phyloP scores from a whole-genome alignment of 2,888 invertebrate species.

The Conomelus anceps region DNA sequence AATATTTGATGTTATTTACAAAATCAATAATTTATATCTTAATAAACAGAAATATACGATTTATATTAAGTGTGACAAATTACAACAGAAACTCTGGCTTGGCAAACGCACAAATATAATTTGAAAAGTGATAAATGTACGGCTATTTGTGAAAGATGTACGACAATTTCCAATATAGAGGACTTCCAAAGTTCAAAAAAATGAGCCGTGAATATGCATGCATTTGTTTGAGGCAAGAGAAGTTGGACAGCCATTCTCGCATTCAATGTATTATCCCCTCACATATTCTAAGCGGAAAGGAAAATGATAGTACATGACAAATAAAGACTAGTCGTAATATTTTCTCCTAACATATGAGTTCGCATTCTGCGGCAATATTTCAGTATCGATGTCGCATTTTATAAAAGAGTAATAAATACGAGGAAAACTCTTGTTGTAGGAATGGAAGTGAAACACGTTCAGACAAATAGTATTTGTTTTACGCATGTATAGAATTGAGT shows the following conservation, averaged over 20 bases:
- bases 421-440: not conserved
- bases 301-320: not conserved
- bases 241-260: not conserved
- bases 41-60: too few species aligned
- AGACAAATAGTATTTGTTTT: not conserved
- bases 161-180: not conserved
- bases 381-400: not conserved
- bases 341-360: not conserved
- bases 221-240: not conserved
- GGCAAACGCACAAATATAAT: too few species aligned
- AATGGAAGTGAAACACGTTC: not conserved
- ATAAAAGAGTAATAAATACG: not conserved
- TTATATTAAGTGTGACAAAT: too few species aligned
- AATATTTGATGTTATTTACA: too few species aligned
- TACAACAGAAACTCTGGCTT: too few species aligned
- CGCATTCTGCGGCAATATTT: not conserved
- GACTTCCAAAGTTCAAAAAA: too few species aligned
- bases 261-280: not conserved
- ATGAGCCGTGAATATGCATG: not conserved
- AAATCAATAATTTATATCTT: too few species aligned
- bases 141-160: not conserved
- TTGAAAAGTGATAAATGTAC: too few species aligned
- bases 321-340: not conserved
- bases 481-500: too few species aligned
- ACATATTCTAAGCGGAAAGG: not conserved